Evolutionary conservation across 2,113 vertebrate species (phyloP).

Genomic region (Epinephelus lanceolatus): DNA sequence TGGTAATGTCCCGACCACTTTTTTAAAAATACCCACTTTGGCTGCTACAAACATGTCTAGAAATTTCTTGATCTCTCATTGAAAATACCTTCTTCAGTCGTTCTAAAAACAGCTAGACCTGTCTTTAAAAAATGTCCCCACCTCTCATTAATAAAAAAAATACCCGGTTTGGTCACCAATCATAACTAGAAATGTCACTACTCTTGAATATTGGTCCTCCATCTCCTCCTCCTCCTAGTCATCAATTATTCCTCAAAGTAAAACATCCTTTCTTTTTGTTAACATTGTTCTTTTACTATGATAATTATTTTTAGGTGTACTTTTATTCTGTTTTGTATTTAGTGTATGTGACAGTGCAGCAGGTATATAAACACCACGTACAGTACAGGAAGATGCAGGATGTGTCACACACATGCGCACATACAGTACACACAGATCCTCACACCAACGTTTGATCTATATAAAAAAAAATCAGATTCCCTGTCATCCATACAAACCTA

Average conservation of each 20-base stretch:
- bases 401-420: background rate
- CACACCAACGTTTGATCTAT: conserved; percentile 22
- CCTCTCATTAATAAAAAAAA: no score
- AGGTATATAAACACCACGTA: background rate
- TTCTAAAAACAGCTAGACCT: no score
- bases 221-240: background rate
- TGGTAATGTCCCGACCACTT: no score
- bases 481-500: conserved; percentile 39
- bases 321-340: background rate
- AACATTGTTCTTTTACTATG: background rate
- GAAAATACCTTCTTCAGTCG: no score
- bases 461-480: conserved; percentile 3
- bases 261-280: background rate
- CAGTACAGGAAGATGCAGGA: background rate
- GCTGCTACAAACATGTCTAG: no score
- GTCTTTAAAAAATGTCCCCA: no score
- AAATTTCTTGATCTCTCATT: no score
- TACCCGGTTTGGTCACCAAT: no score
- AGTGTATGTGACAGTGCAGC: background rate
- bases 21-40: no score
- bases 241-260: background rate
- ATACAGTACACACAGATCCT: background rate
- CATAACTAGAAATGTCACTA: no score
- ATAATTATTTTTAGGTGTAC: background rate
- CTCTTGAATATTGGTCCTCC: no score